Evolutionary conservation across 2,888 invertebrate species (phyloP).

Genomic region (Oxyteleia sp.): DNA sequence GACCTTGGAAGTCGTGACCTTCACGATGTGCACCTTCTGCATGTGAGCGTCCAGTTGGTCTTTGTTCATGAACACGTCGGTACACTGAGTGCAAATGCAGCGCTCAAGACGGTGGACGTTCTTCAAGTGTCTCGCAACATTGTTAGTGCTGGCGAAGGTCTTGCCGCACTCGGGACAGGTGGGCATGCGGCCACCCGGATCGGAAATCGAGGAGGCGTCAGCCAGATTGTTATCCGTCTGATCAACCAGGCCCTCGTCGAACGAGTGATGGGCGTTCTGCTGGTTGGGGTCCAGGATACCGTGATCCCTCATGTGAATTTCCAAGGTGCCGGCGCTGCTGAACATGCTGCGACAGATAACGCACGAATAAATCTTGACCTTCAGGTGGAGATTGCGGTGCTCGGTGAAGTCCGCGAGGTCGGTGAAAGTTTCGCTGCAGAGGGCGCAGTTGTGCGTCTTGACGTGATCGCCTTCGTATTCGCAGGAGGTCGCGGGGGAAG

Average conservation of each 20-base stretch:
- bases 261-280: slow-evolving; percentile 78
- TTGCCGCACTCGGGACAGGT: slow-evolving; percentile 90
- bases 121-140: slow-evolving; percentile 82
- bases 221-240: slow-evolving; percentile 42
- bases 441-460: slow-evolving; percentile 88
- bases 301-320: slow-evolving; percentile 85
- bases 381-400: slow-evolving; percentile 90
- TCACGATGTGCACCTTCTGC: slow-evolving; percentile 88
- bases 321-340: slow-evolving; percentile 89
- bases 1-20: not conserved
- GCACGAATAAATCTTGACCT: slow-evolving; percentile 90
- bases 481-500: not conserved
- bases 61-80: slow-evolving; percentile 89
- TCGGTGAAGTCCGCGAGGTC: slow-evolving; percentile 90
- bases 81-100: slow-evolving; percentile 90
- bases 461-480: slow-evolving; percentile 19
- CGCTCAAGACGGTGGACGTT: slow-evolving; percentile 85
- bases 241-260: slow-evolving; percentile 16
- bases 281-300: slow-evolving; percentile 80
- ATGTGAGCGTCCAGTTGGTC: slow-evolving; percentile 90
- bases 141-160: slow-evolving; percentile 88
- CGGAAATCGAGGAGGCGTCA: slow-evolving; percentile 74
- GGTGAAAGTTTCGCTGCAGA: slow-evolving; percentile 90
- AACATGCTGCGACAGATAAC: slow-evolving; percentile 89
- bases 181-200: slow-evolving; percentile 76